A percentile compares a stretch with the other conserved stretches of the same genome.
Conservation (phyloP, 2,797 vertebrate species). For the Psittacula echo region DNA sequence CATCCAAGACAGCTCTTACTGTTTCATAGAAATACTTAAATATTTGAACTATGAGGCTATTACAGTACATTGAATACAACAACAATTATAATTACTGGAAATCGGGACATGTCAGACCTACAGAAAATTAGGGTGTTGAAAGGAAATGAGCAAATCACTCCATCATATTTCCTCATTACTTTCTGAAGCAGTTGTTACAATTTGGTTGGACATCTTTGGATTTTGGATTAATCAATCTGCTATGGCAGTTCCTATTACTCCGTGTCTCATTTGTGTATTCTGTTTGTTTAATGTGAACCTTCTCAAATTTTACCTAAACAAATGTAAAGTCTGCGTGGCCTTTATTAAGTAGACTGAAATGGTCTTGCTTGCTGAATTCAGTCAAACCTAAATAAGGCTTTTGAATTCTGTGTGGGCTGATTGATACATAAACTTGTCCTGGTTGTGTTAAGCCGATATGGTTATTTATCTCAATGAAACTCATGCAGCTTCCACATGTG, state of each 20-base stretch:
- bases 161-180: neutral
- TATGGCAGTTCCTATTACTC: neutral
- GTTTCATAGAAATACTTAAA: neutral
- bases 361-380: neutral
- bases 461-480: neutral
- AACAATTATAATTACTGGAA: neutral
- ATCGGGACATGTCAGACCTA: neutral
- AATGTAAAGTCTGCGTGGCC: neutral
- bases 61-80: neutral
- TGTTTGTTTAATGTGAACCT: neutral
- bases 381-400: neutral
- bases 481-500: neutral
- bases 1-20: neutral
- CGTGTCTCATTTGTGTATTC: neutral
- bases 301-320: neutral
- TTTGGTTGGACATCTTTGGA: neutral
- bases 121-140: accelerated
- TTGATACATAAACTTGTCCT: neutral
- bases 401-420: neutral
- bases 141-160: neutral
- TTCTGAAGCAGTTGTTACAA: neutral
- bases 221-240: neutral
- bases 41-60: neutral
- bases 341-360: neutral
- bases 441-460: neutral